Percentiles rank a stretch among this genome's conserved stretches.
Conservation (phyloP, 2,113 vertebrate genomes). For the Gobius niger region DNA sequence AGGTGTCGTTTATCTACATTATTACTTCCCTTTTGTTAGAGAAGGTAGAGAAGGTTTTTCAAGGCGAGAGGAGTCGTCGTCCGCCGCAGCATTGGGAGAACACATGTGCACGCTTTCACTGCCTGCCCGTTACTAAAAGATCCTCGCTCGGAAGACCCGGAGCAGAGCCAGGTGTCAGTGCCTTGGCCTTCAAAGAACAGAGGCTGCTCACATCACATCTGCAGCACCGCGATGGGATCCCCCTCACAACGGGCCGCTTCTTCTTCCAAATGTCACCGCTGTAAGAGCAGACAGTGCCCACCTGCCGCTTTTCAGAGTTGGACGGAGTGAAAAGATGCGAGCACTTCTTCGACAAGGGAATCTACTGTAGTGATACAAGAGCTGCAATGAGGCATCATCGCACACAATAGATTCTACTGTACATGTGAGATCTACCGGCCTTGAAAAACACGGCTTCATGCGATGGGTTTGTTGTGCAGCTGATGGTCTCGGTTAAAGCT, state of each 20-base stretch:
- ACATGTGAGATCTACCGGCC: too few species aligned
- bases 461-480: too few species aligned
- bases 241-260: conserved; percentile 11
- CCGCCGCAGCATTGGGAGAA: not conserved
- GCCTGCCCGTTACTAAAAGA: not conserved
- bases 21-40: too few species aligned
- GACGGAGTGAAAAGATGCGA: not conserved
- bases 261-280: conserved; percentile 7
- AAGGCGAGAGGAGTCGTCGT: not conserved
- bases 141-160: conserved; percentile 28
- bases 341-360: not conserved
- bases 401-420: not conserved
- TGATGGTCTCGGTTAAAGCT: too few species aligned
- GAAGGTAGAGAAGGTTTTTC: not conserved
- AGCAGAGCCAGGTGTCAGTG: conserved; percentile 25
- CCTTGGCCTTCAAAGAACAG: conserved; percentile 29
- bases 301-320: conserved; percentile 31
- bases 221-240: conserved; percentile 5
- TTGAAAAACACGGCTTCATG: too few species aligned
- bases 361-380: not conserved
- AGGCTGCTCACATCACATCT: conserved; percentile 14
- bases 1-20: too few species aligned
- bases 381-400: not conserved
- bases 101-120: not conserved
- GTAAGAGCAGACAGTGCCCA: conserved; percentile 25